phyloP scores from a whole-genome alignment of 2,113 vertebrate genomes.

The Sinosuthora webbiana region DNA sequence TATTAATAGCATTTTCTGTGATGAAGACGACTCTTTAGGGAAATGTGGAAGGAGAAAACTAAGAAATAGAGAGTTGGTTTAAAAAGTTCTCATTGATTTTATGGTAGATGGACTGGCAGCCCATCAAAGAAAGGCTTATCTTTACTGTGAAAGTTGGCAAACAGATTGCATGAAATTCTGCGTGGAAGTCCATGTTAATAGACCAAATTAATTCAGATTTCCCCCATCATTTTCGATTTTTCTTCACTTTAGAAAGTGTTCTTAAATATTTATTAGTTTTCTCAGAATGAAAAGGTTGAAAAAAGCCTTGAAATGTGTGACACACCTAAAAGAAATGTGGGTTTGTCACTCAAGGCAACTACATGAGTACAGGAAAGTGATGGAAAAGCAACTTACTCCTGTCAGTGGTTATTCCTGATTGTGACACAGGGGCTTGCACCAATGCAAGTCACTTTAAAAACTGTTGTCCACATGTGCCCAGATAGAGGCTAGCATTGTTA shows the following conservation, averaged over 20 bases:
- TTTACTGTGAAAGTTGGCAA: neutral
- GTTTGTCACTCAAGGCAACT: neutral
- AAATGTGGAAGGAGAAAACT: neutral
- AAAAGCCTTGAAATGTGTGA: neutral
- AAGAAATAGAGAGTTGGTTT: neutral
- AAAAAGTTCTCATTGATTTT: neutral
- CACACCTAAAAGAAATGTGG: neutral
- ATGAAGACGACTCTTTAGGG: neutral
- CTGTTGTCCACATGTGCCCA: neutral
- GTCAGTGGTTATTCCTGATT: neutral
- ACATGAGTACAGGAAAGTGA: neutral
- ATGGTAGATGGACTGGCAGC: neutral
- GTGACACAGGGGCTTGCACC: neutral
- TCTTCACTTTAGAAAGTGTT: neutral
- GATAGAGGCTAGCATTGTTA: neutral
- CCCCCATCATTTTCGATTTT: neutral
- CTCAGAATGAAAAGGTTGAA: neutral
- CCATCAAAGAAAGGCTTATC: neutral
- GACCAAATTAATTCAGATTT: neutral
- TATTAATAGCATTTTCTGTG: neutral
- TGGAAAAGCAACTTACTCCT: neutral
- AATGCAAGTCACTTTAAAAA: neutral
- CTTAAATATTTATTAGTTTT: slow-evolving; percentile 17
- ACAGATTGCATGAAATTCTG: neutral
- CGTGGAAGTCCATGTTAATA: neutral